Evolutionary conservation across 2,113 vertebrate species (phyloP), one percentile per base, ranked within the genome.

Genomic region (Plecotus auritus): DNA sequence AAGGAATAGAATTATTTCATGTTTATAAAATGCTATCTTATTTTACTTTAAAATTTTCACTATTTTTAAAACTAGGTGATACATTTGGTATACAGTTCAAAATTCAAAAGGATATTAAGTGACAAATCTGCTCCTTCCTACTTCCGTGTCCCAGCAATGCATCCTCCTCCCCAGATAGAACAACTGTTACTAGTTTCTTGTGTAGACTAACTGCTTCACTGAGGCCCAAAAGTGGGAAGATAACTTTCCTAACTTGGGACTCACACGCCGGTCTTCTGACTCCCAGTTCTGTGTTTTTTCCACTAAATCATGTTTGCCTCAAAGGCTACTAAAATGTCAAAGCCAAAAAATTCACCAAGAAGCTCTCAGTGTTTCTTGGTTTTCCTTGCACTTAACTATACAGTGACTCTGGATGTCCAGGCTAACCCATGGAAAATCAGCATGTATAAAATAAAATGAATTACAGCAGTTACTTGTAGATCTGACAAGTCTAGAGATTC

Each of bases 281-380:
- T 81, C 47, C 28, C 10, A 51, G 49, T 20, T 49, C 40, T 82
- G 20, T 78, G 77, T 42, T 96, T 45, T 76, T 80, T 70, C 54
- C 11, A 64, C 45, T 42, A 61, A 0, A 88, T 7, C 37, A 88
- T 2, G 28, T 88, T 95, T 5, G 84, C 40, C 18, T 91, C 35
- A 77, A 88, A 93, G n/a, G 70, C 78, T 35, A 96, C 78, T 74
- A 54, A 86, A 88, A 94, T 76, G 30, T 74, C 74, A 96, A 94
- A 86, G 59, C 7, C 56, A 85, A 88, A 94, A 45, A 47, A 45
- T 37, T 86, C 42, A 92, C 74, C 64, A 84, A 47, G 20, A 90
- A 80, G 73, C 7, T 96, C 59, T 93, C 40, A 14, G 28, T 89
- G 42, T 91, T 85, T 78, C n/a, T 30, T 80, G n/a, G 11, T 89